Evolutionary conservation across 92 coral and sea anemone species (phyloP).

Genomic region (Palythoa heliodiscus): DNA sequence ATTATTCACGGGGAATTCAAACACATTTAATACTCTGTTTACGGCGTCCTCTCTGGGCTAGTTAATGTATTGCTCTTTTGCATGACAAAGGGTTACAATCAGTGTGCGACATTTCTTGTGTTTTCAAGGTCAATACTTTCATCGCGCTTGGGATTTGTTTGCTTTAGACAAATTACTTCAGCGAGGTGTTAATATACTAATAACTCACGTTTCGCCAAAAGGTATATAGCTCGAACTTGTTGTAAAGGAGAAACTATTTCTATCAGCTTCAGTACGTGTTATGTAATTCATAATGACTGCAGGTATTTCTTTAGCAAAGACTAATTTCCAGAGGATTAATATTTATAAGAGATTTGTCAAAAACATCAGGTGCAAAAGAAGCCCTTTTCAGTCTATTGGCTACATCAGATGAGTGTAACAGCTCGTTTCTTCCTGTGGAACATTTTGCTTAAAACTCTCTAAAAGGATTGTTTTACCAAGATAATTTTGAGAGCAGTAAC

Average conservation of each 20-base stretch:
- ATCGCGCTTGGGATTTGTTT: conserved; percentile 14
- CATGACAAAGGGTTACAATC: conserved; percentile 42
- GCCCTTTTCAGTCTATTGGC: neutral
- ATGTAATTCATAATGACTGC: neutral
- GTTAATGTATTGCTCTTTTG: conserved; percentile 34
- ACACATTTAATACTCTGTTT: conserved; percentile 9
- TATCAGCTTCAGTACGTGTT: neutral
- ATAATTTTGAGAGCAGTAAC: neutral
- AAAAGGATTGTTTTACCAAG: neutral
- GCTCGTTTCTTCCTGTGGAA: neutral
- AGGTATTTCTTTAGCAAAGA: neutral
- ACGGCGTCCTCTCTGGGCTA: conserved; percentile 18
- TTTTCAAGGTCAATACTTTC: conserved; percentile 26
- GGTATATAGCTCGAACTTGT: neutral
- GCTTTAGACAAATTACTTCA: conserved; percentile 30
- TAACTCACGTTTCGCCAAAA: neutral
- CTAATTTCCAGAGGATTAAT: neutral
- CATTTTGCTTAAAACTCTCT: neutral
- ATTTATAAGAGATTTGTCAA: neutral
- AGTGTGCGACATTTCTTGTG: neutral
- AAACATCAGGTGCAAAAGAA: neutral
- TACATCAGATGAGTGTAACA: neutral
- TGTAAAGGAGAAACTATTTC: neutral
- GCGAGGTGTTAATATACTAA: conserved; percentile 27
- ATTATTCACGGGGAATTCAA: conserved; percentile 24